Percentiles rank a stretch among this genome's conserved stretches.
phyloP scores from a whole-genome alignment of 2,113 vertebrate genomes.

The Meleagris gallopavo region DNA sequence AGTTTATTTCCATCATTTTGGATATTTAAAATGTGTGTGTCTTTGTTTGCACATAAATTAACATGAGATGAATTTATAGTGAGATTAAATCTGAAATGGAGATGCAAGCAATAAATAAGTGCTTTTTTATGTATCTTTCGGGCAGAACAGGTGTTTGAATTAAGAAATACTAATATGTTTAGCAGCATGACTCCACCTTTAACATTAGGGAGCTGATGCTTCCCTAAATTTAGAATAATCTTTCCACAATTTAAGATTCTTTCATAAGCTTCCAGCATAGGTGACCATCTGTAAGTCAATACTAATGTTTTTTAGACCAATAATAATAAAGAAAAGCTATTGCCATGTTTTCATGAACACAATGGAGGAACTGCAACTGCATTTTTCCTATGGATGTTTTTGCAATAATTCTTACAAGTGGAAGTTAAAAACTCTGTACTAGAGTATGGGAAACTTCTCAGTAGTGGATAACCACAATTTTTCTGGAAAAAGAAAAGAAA shows the following conservation, averaged over 20 bases:
- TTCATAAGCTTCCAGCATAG: conserved; percentile 82
- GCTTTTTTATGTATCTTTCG: conserved; percentile 78
- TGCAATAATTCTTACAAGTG: conserved; percentile 39
- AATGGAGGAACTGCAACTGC: neutral
- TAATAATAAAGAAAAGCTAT: conserved; percentile 56
- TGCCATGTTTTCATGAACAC: conserved; percentile 12
- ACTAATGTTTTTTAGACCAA: conserved; percentile 71
- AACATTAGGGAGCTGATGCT: conserved; percentile 81
- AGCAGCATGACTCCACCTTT: conserved; percentile 85
- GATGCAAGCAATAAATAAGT: conserved; percentile 83
- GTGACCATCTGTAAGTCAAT: conserved; percentile 83
- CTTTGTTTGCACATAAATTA: conserved; percentile 90
- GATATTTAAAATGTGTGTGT: conserved; percentile 87
- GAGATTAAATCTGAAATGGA: conserved; percentile 85
- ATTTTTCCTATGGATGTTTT: conserved; percentile 23
- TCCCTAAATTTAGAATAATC: conserved; percentile 83
- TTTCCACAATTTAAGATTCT: conserved; percentile 76
- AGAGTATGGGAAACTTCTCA: neutral
- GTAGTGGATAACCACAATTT: neutral
- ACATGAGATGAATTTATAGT: conserved; percentile 88
- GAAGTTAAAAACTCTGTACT: neutral
- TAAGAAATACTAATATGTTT: conserved; percentile 87
- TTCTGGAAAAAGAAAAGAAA: neutral
- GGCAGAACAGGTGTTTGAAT: conserved; percentile 86
- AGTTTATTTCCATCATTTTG: conserved; percentile 87